phyloP scores from a whole-genome alignment of 2,113 vertebrate species.

The Pipa parva region DNA sequence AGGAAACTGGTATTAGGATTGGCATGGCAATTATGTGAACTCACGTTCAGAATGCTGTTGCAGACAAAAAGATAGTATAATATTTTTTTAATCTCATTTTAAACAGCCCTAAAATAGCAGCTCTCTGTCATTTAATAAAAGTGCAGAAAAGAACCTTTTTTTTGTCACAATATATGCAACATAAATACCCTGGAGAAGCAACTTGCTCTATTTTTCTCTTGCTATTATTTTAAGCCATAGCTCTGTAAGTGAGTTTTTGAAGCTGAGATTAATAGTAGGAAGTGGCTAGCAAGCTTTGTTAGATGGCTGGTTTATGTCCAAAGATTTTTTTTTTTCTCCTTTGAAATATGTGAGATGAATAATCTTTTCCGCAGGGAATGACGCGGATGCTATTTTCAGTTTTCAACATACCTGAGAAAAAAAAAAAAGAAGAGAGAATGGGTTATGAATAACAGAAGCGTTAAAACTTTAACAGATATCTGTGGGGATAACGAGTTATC shows the following conservation, averaged over 20 bases:
- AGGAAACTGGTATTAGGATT: too few relatives aligned
- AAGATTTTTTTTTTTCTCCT: conserved; percentile 20
- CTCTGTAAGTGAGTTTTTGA: conserved; percentile 11
- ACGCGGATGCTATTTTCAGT: conserved; percentile 34
- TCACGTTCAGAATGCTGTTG: background rate
- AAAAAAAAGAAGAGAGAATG: conserved; percentile 11
- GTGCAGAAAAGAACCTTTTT: conserved; percentile 12
- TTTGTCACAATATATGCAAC: conserved; percentile 1
- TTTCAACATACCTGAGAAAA: conserved; percentile 20
- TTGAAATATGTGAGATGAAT: conserved; percentile 36
- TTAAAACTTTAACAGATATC: background rate
- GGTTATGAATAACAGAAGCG: background rate
- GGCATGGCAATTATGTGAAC: too few relatives aligned
- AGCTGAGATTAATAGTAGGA: conserved; percentile 14
- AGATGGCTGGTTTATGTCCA: conserved; percentile 27
- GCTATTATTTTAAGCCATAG: conserved; percentile 20
- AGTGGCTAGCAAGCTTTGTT: background rate
- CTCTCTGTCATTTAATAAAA: background rate
- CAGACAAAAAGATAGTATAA: background rate
- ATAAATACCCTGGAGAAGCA: conserved; percentile 26
- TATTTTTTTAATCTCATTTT: background rate
- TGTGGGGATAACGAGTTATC: background rate
- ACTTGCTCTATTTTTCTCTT: conserved; percentile 20
- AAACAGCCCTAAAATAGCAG: conserved; percentile 11
- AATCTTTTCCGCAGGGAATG: conserved; percentile 34